Evolutionary conservation across 1,140 invertebrate species (phyloP).

Genomic region (Pogonomyrmex barbatus): DNA sequence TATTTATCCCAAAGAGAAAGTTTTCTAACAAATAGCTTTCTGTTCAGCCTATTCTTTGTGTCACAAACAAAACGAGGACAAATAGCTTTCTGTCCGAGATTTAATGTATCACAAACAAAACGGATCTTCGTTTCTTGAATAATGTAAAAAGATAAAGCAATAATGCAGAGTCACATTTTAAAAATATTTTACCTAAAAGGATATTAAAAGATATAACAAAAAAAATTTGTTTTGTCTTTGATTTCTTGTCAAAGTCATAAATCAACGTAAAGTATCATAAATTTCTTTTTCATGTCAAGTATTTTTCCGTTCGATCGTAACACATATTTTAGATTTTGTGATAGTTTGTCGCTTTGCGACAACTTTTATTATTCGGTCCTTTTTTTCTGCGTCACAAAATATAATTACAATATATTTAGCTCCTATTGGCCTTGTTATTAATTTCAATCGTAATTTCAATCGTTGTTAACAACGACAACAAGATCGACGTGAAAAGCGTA

Average conservation of each 20-base stretch:
- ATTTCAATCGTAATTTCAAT: neutral
- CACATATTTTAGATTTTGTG: neutral
- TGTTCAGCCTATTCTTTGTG: neutral
- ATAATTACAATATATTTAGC: constrained; percentile 10
- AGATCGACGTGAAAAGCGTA: neutral
- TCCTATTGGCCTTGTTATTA: neutral
- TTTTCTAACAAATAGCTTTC: neutral
- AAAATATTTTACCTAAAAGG: too few species aligned
- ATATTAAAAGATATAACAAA: too few species aligned
- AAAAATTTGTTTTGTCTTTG: too few species aligned
- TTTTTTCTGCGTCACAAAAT: neutral
- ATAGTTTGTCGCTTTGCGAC: neutral
- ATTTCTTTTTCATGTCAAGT: too few species aligned
- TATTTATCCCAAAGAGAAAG: neutral
- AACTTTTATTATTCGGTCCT: neutral
- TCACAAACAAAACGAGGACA: too few species aligned
- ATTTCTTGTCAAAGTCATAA: too few species aligned
- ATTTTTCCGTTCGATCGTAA: neutral
- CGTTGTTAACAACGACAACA: neutral
- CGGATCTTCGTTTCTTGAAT: too few species aligned
- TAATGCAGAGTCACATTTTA: too few species aligned
- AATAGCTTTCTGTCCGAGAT: too few species aligned
- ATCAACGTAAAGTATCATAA: too few species aligned
- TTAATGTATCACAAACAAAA: too few species aligned
- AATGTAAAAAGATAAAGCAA: too few species aligned